A percentile compares a stretch with the other conserved stretches of the same genome.
Evolutionary conservation across 2,888 invertebrate genomes (phyloP).

Genomic region (Hedya salicella): DNA sequence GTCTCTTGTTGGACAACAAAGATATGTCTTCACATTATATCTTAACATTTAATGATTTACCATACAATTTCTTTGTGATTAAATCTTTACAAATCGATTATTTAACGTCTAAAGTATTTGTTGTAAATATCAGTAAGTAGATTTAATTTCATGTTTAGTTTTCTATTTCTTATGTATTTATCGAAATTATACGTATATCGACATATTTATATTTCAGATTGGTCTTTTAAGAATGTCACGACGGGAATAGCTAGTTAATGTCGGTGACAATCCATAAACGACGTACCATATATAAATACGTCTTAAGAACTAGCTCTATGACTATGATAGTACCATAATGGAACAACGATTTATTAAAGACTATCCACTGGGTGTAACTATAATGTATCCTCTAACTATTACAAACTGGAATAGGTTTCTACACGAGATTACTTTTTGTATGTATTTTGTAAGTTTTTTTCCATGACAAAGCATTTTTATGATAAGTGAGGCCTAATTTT

Average conservation of each 20-base stretch:
- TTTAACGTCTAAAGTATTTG: slow-evolving; percentile 38
- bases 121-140: slow-evolving; percentile 47
- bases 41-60: slow-evolving; percentile 27
- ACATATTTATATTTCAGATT: slow-evolving; percentile 71
- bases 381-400: slow-evolving; percentile 26
- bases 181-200: slow-evolving; percentile 30
- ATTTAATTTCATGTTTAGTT: slow-evolving; percentile 44
- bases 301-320: slow-evolving; percentile 58
- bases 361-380: slow-evolving; percentile 58
- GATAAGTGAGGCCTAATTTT: slow-evolving; percentile 80
- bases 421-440: slow-evolving; percentile 62
- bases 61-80: slow-evolving; percentile 36
- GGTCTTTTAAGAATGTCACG: slow-evolving; percentile 83
- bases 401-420: slow-evolving; percentile 45
- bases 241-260: slow-evolving; percentile 77
- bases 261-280: slow-evolving; percentile 57
- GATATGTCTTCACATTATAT: slow-evolving; percentile 28
- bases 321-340: slow-evolving; percentile 63
- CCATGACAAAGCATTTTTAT: slow-evolving; percentile 81
- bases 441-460: slow-evolving; percentile 71
- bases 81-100: slow-evolving; percentile 33
- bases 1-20: slow-evolving; percentile 23
- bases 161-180: slow-evolving; percentile 30
- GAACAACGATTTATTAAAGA: slow-evolving; percentile 79
- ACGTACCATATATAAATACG: slow-evolving; percentile 54